Percentiles rank a stretch among this genome's conserved stretches.
phyloP scores from a whole-genome alignment of 2,888 invertebrate species.

The Neocrepidodera transversa region DNA sequence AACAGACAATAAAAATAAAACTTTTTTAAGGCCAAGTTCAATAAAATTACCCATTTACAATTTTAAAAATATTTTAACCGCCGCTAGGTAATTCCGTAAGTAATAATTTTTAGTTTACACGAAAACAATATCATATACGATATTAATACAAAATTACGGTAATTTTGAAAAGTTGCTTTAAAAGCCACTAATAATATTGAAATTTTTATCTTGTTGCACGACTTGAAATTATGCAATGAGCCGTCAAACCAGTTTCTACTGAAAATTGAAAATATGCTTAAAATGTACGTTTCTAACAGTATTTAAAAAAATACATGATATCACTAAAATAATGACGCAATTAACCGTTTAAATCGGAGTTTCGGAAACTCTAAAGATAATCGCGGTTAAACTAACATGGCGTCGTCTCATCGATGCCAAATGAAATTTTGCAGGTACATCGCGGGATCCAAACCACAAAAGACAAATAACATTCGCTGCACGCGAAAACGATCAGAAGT shows the following conservation, averaged over 20 bases:
- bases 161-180: constrained; percentile 7
- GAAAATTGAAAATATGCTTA: too few species aligned
- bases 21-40: constrained; percentile 4
- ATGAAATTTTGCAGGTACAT: constrained; percentile 33
- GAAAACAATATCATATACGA: constrained; percentile 7
- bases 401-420: constrained; percentile 7
- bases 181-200: constrained; percentile 3
- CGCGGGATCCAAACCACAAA: constrained; percentile 44
- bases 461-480: constrained; percentile 52
- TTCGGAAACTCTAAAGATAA: constrained; percentile 7
- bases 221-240: constrained; percentile 10
- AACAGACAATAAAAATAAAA: constrained; percentile 4
- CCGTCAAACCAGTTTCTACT: neutral
- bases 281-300: too few species aligned
- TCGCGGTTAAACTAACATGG: constrained; percentile 19
- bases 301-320: too few species aligned
- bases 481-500: constrained; percentile 56
- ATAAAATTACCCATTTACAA: constrained; percentile 6
- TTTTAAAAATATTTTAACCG: constrained; percentile 7
- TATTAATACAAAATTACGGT: constrained; percentile 10
- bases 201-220: constrained; percentile 7
- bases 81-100: neutral
- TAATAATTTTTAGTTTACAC: neutral
- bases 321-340: too few species aligned
- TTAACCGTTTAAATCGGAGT: constrained; percentile 1